These are phyloP conservation scores for Sympetrum striolatum DNA, from an alignment of 2,888 invertebrate genomes.

Conservation along the genomic window DNA sequence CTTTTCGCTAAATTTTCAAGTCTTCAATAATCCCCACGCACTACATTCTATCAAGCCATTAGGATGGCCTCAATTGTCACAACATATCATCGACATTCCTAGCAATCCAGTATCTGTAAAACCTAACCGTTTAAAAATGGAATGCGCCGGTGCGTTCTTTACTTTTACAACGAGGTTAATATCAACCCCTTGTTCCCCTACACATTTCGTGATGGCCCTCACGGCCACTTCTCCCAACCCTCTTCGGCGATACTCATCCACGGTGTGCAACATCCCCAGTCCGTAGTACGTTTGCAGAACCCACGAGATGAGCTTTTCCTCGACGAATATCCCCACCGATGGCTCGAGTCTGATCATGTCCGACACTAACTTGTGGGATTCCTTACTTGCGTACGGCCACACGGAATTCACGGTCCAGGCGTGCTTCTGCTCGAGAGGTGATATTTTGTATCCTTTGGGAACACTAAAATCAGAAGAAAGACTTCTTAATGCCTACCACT, in stretches of 20 bases:
- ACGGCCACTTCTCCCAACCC: constrained; percentile 1
- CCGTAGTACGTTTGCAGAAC: constrained; percentile 29
- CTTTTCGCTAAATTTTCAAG: too few species aligned
- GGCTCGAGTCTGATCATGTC: neutral
- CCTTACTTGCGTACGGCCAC: constrained; percentile 23
- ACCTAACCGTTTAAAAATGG: neutral
- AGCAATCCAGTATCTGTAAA: neutral
- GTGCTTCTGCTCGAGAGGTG: neutral
- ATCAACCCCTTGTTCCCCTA: neutral
- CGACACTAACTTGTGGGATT: neutral
- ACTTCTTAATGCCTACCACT: too few species aligned
- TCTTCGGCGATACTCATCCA: neutral
- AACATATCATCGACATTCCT: neutral
- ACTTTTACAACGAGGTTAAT: neutral
- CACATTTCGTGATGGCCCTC: neutral
- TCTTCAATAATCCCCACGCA: too few species aligned
- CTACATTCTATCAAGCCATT: too few species aligned
- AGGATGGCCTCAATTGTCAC: neutral
- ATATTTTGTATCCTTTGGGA: neutral
- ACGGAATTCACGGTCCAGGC: neutral
- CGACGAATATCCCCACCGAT: neutral
- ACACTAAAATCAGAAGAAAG: neutral
- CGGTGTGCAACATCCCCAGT: constrained; percentile 23
- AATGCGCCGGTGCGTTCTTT: neutral
- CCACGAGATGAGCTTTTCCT: neutral